phyloP scores from a whole-genome alignment of 2,797 vertebrate species.

The Botia almorhae region DNA sequence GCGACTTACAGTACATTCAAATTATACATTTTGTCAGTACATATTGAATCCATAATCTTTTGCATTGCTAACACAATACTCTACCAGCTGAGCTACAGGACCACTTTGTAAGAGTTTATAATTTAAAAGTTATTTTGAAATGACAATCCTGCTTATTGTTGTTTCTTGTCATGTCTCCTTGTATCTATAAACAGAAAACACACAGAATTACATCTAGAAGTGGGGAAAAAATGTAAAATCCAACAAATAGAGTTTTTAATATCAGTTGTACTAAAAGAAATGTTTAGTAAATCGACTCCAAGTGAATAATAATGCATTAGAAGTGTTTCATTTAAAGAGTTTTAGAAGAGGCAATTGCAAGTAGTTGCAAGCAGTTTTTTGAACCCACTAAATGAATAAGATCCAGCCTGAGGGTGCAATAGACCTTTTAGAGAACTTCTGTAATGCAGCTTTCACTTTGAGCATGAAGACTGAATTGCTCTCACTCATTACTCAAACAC shows the following conservation, averaged over 20 bases:
- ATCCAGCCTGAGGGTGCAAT: constrained; percentile 44
- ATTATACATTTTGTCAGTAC: too few relatives aligned
- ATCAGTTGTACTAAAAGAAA: background rate
- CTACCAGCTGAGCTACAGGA: too few relatives aligned
- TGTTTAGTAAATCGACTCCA: background rate
- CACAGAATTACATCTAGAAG: background rate
- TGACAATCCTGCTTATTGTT: too few relatives aligned
- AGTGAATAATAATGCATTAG: constrained; percentile 11
- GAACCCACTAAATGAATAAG: constrained; percentile 34
- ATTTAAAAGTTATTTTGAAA: too few relatives aligned
- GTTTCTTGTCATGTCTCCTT: too few relatives aligned
- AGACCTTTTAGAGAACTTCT: constrained; percentile 40
- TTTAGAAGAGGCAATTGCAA: constrained; percentile 25
- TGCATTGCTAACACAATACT: too few relatives aligned
- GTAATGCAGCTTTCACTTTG: constrained; percentile 38
- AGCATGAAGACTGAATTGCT: constrained; percentile 49
- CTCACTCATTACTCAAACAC: constrained; percentile 42
- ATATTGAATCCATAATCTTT: too few relatives aligned
- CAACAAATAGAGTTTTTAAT: background rate
- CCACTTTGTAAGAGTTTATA: too few relatives aligned
- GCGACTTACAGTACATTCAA: too few relatives aligned
- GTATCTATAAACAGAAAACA: too few relatives aligned
- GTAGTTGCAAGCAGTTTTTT: constrained; percentile 26
- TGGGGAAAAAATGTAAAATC: background rate
- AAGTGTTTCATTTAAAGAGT: background rate